Conservation (phyloP, 2,797 vertebrate species). For the Pterois miles region DNA sequence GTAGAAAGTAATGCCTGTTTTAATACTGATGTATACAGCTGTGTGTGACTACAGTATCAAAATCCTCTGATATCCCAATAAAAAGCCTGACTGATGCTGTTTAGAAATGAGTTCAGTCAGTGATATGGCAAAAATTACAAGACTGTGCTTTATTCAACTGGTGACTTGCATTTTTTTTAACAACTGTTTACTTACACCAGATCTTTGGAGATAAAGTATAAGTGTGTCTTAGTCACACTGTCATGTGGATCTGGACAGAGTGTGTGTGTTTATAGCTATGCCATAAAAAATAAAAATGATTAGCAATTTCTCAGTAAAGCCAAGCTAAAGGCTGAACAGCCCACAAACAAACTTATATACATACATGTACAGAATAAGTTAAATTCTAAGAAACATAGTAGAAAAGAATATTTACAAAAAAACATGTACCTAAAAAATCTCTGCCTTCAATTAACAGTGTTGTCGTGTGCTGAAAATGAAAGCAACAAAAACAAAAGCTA, state of each 20-base stretch:
- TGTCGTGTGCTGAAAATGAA: conserved; percentile 14
- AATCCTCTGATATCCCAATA: not conserved
- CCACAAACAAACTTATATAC: conserved; percentile 29
- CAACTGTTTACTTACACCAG: not conserved
- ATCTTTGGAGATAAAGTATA: conserved; percentile 2
- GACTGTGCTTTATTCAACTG: conserved; percentile 42
- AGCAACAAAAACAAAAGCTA: conserved; percentile 16
- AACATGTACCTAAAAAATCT: conserved; percentile 17
- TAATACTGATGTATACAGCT: not conserved
- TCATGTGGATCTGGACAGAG: not conserved
- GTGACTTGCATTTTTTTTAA: not conserved
- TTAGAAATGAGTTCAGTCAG: not conserved
- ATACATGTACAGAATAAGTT: conserved; percentile 65
- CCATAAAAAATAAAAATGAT: conserved; percentile 1
- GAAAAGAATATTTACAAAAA: conserved; percentile 43
- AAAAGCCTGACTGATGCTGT: not conserved
- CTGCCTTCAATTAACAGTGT: conserved; percentile 7
- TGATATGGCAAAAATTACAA: not conserved
- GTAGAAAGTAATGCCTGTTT: not conserved
- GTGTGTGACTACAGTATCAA: not conserved
- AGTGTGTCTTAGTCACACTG: not conserved
- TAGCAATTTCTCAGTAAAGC: not conserved
- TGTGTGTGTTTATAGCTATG: not conserved
- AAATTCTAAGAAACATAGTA: conserved; percentile 42
- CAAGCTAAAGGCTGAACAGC: conserved; percentile 7